Evolutionary conservation across 2,113 vertebrate species (phyloP).

Genomic region (Cryptomyrus ogoouensis): DNA sequence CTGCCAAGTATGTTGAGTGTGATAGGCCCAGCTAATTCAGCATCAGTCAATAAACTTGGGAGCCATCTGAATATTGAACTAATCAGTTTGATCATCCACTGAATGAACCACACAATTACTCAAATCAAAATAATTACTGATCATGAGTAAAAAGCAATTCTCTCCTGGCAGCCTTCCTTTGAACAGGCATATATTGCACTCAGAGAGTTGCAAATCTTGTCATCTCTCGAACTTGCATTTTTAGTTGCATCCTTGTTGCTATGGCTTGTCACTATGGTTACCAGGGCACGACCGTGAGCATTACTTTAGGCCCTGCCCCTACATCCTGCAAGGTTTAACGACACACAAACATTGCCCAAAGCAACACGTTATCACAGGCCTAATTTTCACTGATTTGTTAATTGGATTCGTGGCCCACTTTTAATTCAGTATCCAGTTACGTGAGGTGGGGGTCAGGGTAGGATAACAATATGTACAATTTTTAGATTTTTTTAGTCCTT

Average conservation of each 20-base stretch:
- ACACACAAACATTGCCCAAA: not conserved
- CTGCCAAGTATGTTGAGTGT: not conserved
- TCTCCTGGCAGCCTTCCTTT: not conserved
- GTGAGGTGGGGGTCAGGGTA: not conserved
- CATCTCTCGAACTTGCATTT: not conserved
- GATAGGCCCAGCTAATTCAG: not conserved
- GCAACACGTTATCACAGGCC: not conserved
- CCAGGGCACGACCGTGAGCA: not conserved
- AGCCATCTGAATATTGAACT: not conserved
- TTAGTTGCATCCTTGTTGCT: not conserved
- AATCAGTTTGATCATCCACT: too few species aligned
- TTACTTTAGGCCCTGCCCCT: not conserved
- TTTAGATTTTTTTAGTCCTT: not conserved
- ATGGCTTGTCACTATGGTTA: not conserved
- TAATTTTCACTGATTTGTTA: not conserved
- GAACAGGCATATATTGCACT: not conserved
- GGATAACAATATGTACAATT: not conserved
- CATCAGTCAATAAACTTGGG: not conserved
- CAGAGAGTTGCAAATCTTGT: not conserved
- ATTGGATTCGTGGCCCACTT: not conserved
- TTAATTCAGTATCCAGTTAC: not conserved
- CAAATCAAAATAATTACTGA: not conserved
- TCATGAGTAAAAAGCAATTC: not conserved
- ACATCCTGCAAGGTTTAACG: not conserved
- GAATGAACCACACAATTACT: not conserved